Base-by-base conservation (phyloP, 2,888 invertebrate species). In the Drosophila parthenogenetica region DNA sequence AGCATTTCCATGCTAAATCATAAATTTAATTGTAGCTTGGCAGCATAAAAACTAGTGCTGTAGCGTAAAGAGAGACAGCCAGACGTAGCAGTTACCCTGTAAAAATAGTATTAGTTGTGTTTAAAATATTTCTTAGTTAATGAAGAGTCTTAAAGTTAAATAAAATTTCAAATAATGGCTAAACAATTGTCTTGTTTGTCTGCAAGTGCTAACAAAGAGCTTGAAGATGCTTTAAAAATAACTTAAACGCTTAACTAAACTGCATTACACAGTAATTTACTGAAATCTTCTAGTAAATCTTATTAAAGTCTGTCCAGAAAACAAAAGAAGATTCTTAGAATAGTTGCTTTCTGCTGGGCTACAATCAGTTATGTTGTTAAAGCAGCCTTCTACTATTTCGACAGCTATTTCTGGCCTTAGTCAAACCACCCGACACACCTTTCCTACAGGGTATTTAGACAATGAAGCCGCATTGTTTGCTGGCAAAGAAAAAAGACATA, bases 1-100 rank as follows among this genome's bases (percentile, higher is more conserved):
- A 89, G 89, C 77, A 77, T 89, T 79, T 88, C 70, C 79, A 76
- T 80, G 87, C 83, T 82, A 84, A 87, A 88, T 84, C 83, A 86
- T 89, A 86, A 89, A 89, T 89, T 87, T 89, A 89, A 85, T 80
- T 83, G 86, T 68, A 45, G 59, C 69, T 58, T 49, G 49, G 45
- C 66, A 54, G 49, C 25, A 49, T 40, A 73, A 71, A 77, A 81
- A 71, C 67, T 55, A 65, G 62, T 62, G 70, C 48, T 17, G 17
- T 25, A 32, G 2, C 13, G 16, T 2, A 1, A 11, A 8, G 19
- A 5, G 1, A 11, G 7, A 5, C 22, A 40, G 0, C 22, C n/a
- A 2, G 3, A 55, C 62, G 13, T 35, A 13, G 19, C 8, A 10
- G 7, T 16, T 62, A 46, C 62, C 16, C 45, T 54, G 40, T 50